Conservation (phyloP, 2,888 invertebrate species). For the Plebejus melissa region DNA sequence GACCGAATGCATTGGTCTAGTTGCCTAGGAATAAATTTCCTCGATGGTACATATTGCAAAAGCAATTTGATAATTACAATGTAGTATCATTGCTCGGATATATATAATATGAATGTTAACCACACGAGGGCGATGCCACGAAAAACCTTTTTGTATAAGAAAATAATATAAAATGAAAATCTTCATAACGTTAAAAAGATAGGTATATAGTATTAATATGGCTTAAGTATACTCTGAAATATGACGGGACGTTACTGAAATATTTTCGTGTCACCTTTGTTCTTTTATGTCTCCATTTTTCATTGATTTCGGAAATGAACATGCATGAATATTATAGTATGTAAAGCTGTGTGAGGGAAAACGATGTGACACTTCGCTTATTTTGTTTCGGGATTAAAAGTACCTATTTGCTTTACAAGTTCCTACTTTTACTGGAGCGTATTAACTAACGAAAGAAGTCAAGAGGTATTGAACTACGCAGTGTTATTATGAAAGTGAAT, state of each 20-base stretch:
- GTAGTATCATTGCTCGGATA: neutral
- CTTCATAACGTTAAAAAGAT: slow-evolving; percentile 26
- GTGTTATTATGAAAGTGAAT: too few relatives aligned
- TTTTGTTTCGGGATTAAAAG: slow-evolving; percentile 4
- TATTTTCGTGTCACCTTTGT: slow-evolving; percentile 30
- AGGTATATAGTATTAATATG: slow-evolving; percentile 22
- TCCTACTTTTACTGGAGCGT: neutral
- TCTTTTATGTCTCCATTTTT: slow-evolving; percentile 29
- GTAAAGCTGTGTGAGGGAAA: slow-evolving; percentile 23
- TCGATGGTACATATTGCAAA: neutral
- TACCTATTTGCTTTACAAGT: neutral
- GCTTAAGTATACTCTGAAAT: slow-evolving; percentile 28
- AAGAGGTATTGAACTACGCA: too few relatives aligned
- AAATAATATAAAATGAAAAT: slow-evolving; percentile 26
- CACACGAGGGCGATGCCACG: neutral
- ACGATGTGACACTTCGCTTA: slow-evolving; percentile 2
- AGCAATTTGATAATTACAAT: neutral
- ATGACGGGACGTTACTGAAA: slow-evolving; percentile 30
- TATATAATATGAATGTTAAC: neutral
- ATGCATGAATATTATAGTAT: slow-evolving; percentile 29
- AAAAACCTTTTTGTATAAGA: slow-evolving; percentile 17
- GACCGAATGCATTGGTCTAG: too few relatives aligned
- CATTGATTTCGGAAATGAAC: slow-evolving; percentile 31
- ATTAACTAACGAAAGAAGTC: too few relatives aligned
- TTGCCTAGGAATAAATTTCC: too few relatives aligned